A percentile compares a stretch with the other conserved stretches of the same genome.
Evolutionary conservation across 1,140 invertebrate species (phyloP).

Genomic region (Drosophila equinoxialis): DNA sequence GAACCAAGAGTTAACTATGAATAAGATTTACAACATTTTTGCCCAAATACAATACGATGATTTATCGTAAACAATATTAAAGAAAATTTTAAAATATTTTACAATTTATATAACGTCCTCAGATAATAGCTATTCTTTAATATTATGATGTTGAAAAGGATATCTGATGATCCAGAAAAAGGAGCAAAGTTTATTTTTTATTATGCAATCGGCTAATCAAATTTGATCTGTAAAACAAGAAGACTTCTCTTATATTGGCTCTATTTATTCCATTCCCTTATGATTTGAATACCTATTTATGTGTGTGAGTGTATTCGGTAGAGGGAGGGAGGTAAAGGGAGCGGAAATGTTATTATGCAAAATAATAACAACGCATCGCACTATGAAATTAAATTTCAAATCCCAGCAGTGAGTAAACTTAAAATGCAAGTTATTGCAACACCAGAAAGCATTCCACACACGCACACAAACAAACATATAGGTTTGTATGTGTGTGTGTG

Average conservation of each 20-base stretch:
- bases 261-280: not conserved
- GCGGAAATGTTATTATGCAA: slow-evolving; percentile 78
- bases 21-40: slow-evolving; percentile 1
- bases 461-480: not conserved
- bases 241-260: slow-evolving; percentile 5
- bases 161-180: no score
- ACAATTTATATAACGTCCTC: no score
- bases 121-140: no score
- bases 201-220: no score
- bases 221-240: no score
- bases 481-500: slow-evolving; percentile 17
- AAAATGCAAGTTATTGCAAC: slow-evolving; percentile 79
- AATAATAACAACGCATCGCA: slow-evolving; percentile 81
- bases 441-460: slow-evolving; percentile 24
- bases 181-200: no score
- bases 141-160: no score
- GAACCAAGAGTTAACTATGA: not conserved
- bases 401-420: slow-evolving; percentile 80
- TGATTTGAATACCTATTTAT: not conserved
- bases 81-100: no score
- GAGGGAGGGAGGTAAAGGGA: no score
- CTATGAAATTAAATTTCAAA: slow-evolving; percentile 80
- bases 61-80: no score
- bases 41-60: not conserved
- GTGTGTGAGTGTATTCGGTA: not conserved